Percentiles rank a stretch among this genome's conserved stretches.
These are phyloP conservation scores for Mus spicilegus DNA, from an alignment of 2,113 vertebrate genomes.

Conservation along the genomic window DNA sequence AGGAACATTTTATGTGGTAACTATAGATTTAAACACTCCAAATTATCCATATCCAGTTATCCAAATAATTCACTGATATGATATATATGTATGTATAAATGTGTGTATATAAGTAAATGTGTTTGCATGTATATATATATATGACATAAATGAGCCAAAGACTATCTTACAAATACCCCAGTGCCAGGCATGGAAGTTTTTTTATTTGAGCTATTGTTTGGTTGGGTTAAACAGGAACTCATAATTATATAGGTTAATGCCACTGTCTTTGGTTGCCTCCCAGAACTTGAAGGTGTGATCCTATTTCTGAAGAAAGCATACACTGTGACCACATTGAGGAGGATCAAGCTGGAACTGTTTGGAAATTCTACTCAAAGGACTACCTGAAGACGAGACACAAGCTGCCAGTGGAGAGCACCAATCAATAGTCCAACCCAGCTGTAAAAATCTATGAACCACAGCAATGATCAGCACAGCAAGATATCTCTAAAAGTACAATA, in stretches of 20 bases:
- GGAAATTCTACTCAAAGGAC: background rate
- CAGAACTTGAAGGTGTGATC: background rate
- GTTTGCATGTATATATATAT: too few relatives aligned
- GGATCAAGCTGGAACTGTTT: background rate
- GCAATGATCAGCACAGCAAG: background rate
- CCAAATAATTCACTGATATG: slow-evolving; percentile 45
- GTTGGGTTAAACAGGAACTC: background rate
- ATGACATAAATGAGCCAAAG: too few relatives aligned
- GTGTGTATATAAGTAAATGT: too few relatives aligned
- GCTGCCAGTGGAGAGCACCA: background rate
- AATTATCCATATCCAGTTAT: background rate
- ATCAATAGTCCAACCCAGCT: background rate
- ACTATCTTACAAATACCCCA: background rate
- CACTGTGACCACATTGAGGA: background rate
- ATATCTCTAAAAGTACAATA: background rate
- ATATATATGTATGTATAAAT: too few relatives aligned
- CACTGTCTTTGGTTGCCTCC: background rate
- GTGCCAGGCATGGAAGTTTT: background rate
- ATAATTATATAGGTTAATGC: background rate
- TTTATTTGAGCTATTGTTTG: background rate
- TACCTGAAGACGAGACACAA: background rate
- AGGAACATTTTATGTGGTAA: background rate
- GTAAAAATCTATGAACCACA: background rate
- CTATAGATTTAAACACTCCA: background rate
- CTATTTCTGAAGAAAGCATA: background rate